A percentile compares a stretch with the other conserved stretches of the same genome.
Evolutionary conservation across 2,113 vertebrate genomes (phyloP).

Genomic region (Benitochromis conjunctus): DNA sequence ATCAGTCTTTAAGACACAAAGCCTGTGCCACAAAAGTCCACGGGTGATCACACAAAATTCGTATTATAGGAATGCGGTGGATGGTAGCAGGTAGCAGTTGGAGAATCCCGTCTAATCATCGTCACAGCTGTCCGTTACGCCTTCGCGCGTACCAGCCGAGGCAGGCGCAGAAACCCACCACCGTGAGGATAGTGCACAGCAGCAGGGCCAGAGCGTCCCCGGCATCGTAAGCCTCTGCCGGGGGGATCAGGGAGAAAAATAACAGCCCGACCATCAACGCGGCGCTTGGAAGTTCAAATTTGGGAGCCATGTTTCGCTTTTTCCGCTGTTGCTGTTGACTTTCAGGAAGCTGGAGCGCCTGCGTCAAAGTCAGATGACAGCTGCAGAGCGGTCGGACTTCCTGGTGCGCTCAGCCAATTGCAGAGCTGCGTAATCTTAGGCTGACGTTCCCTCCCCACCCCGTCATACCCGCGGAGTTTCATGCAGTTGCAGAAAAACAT

Average conservation of each 20-base stretch:
- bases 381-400: constrained; percentile 21
- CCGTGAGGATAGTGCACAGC: constrained; percentile 74
- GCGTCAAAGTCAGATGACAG: constrained; percentile 53
- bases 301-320: constrained; percentile 75
- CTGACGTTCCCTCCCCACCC: background rate
- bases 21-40: background rate
- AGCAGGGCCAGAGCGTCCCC: constrained; percentile 86
- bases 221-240: constrained; percentile 81
- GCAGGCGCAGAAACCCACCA: constrained; percentile 84
- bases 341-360: constrained; percentile 13
- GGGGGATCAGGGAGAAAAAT: constrained; percentile 70
- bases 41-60: background rate
- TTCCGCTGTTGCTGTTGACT: constrained; percentile 22
- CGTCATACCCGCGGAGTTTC: background rate
- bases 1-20: background rate
- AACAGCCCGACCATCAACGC: constrained; percentile 46
- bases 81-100: background rate
- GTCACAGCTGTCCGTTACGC: constrained; percentile 78
- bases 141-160: constrained; percentile 88
- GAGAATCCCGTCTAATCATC: constrained; percentile 43
- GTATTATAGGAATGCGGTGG: background rate
- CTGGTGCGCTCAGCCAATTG: constrained; percentile 59
- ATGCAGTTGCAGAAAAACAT: background rate
- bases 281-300: constrained; percentile 4
- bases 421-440: background rate